These are phyloP conservation scores for Piprites chloris DNA, from an alignment of 2,113 vertebrate genomes.

Conservation along the genomic window DNA sequence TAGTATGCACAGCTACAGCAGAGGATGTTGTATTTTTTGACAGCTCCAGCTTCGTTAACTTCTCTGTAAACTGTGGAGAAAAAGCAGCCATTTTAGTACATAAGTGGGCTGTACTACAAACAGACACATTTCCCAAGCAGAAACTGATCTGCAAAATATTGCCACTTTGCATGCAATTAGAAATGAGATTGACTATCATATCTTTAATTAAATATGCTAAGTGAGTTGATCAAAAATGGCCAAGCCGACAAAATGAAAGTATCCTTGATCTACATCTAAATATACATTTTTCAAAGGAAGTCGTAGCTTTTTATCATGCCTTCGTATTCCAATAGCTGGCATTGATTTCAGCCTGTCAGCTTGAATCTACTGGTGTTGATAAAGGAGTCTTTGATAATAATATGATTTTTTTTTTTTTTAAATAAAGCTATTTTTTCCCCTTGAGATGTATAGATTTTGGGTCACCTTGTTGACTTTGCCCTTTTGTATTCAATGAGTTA, in stretches of 20 bases:
- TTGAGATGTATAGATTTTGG: not conserved
- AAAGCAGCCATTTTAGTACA: constrained; percentile 39
- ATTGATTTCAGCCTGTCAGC: not conserved
- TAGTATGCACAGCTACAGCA: constrained; percentile 32
- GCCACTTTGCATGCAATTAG: constrained; percentile 4
- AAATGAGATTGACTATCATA: not conserved
- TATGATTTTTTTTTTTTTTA: not conserved
- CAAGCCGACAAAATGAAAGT: constrained; percentile 2
- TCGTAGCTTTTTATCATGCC: not conserved
- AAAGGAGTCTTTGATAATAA: not conserved
- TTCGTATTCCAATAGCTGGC: not conserved
- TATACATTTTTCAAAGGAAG: constrained; percentile 15
- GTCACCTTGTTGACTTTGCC: not conserved
- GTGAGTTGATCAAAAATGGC: not conserved
- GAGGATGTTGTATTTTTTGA: constrained; percentile 55
- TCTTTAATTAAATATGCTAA: constrained; percentile 41
- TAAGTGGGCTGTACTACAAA: constrained; percentile 27
- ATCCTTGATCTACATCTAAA: constrained; percentile 17
- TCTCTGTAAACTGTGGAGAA: constrained; percentile 34
- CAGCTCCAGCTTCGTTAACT: constrained; percentile 42
- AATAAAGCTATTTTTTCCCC: not conserved
- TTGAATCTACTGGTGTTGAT: not conserved
- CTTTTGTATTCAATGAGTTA: not conserved
- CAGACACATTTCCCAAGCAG: constrained; percentile 5
- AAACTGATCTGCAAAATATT: not conserved